Conservation (phyloP, 2,797 vertebrate genomes). For the Limosa lapponica region DNA sequence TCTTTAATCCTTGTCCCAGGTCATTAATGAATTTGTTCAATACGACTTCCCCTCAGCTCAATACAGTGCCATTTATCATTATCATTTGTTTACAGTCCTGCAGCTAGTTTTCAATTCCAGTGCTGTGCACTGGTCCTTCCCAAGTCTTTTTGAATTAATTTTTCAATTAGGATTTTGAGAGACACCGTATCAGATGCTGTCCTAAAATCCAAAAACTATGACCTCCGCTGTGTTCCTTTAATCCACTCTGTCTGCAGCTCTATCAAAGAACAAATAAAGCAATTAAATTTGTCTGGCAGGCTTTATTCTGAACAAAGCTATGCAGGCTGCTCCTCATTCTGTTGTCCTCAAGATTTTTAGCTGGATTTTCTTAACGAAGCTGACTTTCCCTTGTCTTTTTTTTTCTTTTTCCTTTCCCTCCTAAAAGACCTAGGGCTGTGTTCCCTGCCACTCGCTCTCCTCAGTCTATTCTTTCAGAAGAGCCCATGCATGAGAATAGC, state of each 20-base stretch:
- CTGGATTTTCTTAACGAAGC: not conserved
- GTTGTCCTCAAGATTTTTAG: conserved; percentile 22
- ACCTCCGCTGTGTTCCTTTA: conserved; percentile 50
- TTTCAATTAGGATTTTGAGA: conserved; percentile 69
- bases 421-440: not conserved
- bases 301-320: conserved; percentile 59
- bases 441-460: not conserved
- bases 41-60: conserved; percentile 17
- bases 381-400: not conserved
- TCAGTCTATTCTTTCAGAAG: not conserved
- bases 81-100: conserved; percentile 49
- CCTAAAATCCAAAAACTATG: conserved; percentile 57
- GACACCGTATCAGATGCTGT: conserved; percentile 64
- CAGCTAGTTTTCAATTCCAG: conserved; percentile 14
- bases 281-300: conserved; percentile 71
- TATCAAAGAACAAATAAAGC: conserved; percentile 68
- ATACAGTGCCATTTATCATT: conserved; percentile 12
- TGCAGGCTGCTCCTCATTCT: conserved; percentile 50
- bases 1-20: conserved; percentile 17
- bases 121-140: not conserved
- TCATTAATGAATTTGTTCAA: conserved; percentile 25
- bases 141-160: conserved; percentile 77
- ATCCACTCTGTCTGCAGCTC: conserved; percentile 58
- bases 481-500: not conserved
- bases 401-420: not conserved